A percentile compares a stretch with the other conserved stretches of the same genome.
Conservation (phyloP, 2,113 vertebrate species). For the Periophthalmodon schlosseri region DNA sequence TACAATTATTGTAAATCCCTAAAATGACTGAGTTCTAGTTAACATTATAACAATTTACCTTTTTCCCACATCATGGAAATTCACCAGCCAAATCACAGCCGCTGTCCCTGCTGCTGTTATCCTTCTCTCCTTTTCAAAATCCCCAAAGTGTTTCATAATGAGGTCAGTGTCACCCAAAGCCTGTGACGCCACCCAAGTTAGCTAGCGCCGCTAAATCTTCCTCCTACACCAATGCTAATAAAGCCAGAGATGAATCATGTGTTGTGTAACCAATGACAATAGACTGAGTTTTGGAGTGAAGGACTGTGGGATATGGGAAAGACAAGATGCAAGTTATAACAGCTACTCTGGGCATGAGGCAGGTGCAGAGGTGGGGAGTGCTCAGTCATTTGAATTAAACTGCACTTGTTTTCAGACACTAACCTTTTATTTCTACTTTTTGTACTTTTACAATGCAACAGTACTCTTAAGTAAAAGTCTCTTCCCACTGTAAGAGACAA, state of each 20-base stretch:
- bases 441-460: background rate
- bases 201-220: constrained; percentile 35
- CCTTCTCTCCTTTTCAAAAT: constrained; percentile 1
- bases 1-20: background rate
- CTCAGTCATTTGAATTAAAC: too few species aligned
- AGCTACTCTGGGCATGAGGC: background rate
- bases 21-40: background rate
- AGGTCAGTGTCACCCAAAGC: constrained; percentile 30
- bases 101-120: background rate
- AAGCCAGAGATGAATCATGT: constrained; percentile 59
- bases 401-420: too few species aligned
- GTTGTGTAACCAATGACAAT: constrained; percentile 53
- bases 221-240: constrained; percentile 44
- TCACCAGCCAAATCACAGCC: background rate
- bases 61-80: background rate
- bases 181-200: constrained; percentile 21
- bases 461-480: too few species aligned
- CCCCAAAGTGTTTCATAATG: background rate
- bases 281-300: background rate
- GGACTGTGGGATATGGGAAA: background rate
- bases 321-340: background rate
- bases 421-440: too few species aligned
- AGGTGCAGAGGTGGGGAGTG: background rate
- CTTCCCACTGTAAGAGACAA: too few species aligned
- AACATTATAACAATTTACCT: background rate